Base-by-base conservation (phyloP, 2,113 vertebrate species). In the Leucopternis melanops region DNA sequence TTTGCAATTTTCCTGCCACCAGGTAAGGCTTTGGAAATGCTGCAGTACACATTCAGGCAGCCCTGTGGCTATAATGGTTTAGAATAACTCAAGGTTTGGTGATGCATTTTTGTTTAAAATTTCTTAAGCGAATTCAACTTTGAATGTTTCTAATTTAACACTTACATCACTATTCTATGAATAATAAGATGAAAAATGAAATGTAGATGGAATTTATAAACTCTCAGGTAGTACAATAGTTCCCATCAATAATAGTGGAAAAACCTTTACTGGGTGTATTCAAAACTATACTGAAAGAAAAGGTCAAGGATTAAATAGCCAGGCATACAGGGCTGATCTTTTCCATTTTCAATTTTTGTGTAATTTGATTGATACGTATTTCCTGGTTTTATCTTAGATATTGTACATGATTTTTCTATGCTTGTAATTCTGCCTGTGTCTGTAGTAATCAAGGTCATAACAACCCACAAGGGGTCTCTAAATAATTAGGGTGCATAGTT, bases 401-500 rank as follows among this genome's bases (percentile, higher is more conserved):
- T 49, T 49, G 31, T 72, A 65, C 14, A 19, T n/a, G 17, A 26
- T 45, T 87, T 79, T 74, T 80, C 70, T 44, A 54, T 45, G 40
- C 44, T 90, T 82, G 52, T 8, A 38, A 89, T 97, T 96, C 94
- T 94, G 86, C 23, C 38, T 40, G 13, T 85, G 70, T 75, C 74
- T 88, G 11, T 32, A 45, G 49, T 66, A 96, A 87, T 54, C 70
- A 91, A 94, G 74, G 70, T 29, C 6, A 1, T 75, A 75, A 85
- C 78, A 85, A 88, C 26, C 73, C 87, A 70, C 70, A 86, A 85
- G 32, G 19, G 71, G 44, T 72, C 58, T 90, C 49, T 69, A 80
- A 95, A 96, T 89, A 95, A 91, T 95, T 77, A 82, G 58, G 40
- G 50, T 77, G 32, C 62, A 69, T 70, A 88, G 54, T 77, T 90